Conservation (phyloP, 2,113 vertebrate genomes). For the Tringa solitaria region DNA sequence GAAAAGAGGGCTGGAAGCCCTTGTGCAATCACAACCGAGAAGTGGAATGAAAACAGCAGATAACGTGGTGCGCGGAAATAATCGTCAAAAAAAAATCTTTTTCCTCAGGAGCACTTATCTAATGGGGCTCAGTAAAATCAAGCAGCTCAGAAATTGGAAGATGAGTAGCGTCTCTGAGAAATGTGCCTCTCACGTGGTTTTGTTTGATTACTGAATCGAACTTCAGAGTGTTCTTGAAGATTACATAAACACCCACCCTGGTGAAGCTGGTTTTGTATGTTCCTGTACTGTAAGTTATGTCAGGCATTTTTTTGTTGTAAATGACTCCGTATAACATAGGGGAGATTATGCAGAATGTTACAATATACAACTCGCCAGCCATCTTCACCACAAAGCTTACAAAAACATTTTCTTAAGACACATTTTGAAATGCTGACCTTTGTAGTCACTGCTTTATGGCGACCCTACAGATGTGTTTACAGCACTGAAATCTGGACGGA, state of each 20-base stretch:
- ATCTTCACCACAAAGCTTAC: constrained; percentile 49
- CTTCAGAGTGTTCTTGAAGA: constrained; percentile 36
- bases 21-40: background rate
- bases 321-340: background rate
- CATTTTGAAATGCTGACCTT: constrained; percentile 56
- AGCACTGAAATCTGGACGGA: background rate
- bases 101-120: background rate
- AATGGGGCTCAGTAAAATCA: background rate
- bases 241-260: constrained; percentile 22
- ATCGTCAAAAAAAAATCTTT: background rate
- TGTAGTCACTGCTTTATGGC: constrained; percentile 43
- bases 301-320: constrained; percentile 58
- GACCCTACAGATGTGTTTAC: constrained; percentile 58
- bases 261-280: constrained; percentile 37
- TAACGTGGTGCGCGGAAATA: background rate
- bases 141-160: constrained; percentile 15
- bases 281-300: constrained; percentile 52
- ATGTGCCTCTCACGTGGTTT: background rate
- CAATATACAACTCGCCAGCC: constrained; percentile 40
- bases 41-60: background rate
- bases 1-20: background rate
- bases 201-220: constrained; percentile 52
- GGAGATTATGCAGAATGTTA: constrained; percentile 59
- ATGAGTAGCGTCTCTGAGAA: background rate
- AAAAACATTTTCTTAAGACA: constrained; percentile 63